Percentiles rank a stretch among this genome's conserved stretches.
phyloP scores from a whole-genome alignment of 2,113 vertebrate genomes.

The Vulpes lagopus region DNA sequence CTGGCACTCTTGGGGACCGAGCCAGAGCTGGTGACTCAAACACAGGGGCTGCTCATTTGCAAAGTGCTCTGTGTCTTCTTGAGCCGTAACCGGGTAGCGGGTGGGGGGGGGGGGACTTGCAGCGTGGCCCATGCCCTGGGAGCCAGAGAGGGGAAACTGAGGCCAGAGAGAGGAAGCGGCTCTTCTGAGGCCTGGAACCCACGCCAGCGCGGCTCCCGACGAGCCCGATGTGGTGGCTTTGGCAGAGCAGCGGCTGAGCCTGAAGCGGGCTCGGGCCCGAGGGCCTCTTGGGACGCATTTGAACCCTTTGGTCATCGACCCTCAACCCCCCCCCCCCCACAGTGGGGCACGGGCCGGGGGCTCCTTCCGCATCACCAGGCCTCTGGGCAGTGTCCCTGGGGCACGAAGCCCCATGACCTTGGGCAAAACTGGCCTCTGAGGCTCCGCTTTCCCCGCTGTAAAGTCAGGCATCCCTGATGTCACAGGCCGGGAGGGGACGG shows the following conservation, averaged over 20 bases:
- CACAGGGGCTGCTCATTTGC: conserved; percentile 5
- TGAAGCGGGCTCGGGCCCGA: neutral
- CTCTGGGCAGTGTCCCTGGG: neutral
- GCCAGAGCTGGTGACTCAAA: conserved; percentile 58
- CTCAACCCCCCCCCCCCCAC: too few relatives aligned
- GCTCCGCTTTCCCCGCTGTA: neutral
- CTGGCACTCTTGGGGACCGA: conserved; percentile 34
- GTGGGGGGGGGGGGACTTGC: too few relatives aligned
- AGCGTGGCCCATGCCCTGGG: too few relatives aligned
- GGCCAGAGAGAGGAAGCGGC: neutral
- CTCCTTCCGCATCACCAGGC: neutral
- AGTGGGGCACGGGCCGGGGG: neutral
- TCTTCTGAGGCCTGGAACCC: neutral
- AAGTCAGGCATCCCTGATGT: neutral
- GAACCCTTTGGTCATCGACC: neutral
- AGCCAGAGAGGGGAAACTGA: neutral
- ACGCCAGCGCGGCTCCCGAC: neutral
- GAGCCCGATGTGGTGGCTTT: neutral
- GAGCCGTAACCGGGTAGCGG: neutral
- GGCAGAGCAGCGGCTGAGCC: neutral
- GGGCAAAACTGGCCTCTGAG: neutral
- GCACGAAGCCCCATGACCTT: neutral
- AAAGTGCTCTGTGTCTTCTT: conserved; percentile 1
- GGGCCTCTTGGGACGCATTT: neutral
- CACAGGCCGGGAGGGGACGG: neutral